Evolutionary conservation across 2,797 vertebrate species (phyloP), one percentile per base, ranked within the genome.

Genomic region (Notamacropus eugenii): DNA sequence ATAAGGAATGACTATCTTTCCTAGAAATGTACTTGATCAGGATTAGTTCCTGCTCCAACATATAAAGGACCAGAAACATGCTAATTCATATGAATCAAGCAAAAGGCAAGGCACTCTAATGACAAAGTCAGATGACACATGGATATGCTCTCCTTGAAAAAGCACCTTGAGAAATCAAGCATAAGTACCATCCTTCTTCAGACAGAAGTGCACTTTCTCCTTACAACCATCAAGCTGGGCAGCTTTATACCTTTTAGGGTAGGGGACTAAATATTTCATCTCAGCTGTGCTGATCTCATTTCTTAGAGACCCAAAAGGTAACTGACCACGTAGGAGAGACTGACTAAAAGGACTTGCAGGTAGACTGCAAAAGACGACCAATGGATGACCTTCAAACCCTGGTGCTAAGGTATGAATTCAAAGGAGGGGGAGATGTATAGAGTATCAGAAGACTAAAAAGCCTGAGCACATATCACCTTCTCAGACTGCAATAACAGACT

Each of bases 391-490:
- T 82, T 87, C 40, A 87, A 87, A 50, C 10, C 24, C 8, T 27
- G 27, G n/a, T 24, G n/a, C 19, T 82, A 40, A 22, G 40, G 74
- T 13, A 87, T 87, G 9, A 27, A 87, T 50, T 87, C 40, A 46
- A 82, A 87, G 74, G 54, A 93, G 31, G 46, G 29, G 74, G 8
- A 57, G 31, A 62, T 16, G 13, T 46, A 29, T 31, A 59, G 12
- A 13, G 92, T 57, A 31, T 90, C 40, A 95, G 29, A 95, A 96
- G 95, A 93, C 52, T 82, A 90, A 94, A 94, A 90, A 82, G 67
- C 6, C 67, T 24, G 24, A 54, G 90, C 91, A 91, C 14, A 34
- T 74, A 31, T 24, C 54, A 55, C 52, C 19, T 93, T 96, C 92
- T 54, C 93, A 28, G 93, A 93, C 94, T 46, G 31, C 95, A 93